phyloP scores from a whole-genome alignment of 2,797 vertebrate species.

The Argentina silus region DNA sequence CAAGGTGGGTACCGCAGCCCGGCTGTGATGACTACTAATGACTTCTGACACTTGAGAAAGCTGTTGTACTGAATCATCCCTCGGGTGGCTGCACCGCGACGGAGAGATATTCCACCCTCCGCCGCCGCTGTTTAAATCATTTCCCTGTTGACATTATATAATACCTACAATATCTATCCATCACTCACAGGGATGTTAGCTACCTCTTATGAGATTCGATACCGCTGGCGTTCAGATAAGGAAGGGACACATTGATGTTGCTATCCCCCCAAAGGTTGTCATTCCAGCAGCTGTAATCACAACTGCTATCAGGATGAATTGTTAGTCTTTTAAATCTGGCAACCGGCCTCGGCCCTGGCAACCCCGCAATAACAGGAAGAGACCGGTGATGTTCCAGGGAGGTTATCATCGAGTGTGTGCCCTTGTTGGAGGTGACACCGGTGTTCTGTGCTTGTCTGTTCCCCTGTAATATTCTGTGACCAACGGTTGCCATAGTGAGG shows the following conservation, averaged over 20 bases:
- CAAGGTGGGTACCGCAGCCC: constrained; percentile 76
- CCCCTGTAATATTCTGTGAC: neutral
- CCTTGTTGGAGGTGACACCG: constrained; percentile 5
- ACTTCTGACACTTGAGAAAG: too few relatives aligned
- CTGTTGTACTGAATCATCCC: too few relatives aligned
- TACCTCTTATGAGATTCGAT: too few relatives aligned
- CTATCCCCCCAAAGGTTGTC: neutral
- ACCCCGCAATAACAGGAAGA: neutral
- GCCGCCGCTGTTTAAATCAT: too few relatives aligned
- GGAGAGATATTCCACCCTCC: too few relatives aligned
- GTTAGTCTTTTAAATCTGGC: neutral
- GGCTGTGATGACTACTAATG: too few relatives aligned
- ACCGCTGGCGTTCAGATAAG: neutral
- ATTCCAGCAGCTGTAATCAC: neutral
- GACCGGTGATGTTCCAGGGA: neutral
- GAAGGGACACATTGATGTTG: neutral
- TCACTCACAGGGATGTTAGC: too few relatives aligned
- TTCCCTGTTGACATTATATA: too few relatives aligned
- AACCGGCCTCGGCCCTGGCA: neutral
- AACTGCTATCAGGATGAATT: neutral
- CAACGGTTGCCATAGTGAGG: neutral
- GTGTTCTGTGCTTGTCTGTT: neutral
- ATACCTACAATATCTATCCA: neutral
- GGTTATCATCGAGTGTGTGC: neutral
- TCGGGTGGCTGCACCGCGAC: too few relatives aligned